Conservation (phyloP, 2,797 vertebrate species). For the Lagorchestes hirsutus region DNA sequence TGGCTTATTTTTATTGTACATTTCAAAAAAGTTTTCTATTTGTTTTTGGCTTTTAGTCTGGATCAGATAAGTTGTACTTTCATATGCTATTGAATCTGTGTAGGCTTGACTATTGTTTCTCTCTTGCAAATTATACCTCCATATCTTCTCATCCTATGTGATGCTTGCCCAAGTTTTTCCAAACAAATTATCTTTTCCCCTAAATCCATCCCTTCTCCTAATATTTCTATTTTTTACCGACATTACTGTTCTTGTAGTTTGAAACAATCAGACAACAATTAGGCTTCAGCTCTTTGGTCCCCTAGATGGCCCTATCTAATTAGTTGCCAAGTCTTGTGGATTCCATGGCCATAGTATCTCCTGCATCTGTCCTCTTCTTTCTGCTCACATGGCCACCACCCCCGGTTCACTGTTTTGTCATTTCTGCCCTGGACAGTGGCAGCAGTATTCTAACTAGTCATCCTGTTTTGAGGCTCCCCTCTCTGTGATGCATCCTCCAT, state of each 20-base stretch:
- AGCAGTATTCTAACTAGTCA: neutral
- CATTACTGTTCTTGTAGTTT: neutral
- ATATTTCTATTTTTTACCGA: neutral
- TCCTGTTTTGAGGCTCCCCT: neutral
- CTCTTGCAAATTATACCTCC: neutral
- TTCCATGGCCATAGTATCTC: neutral
- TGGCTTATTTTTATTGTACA: slow-evolving; percentile 59
- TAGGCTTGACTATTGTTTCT: neutral
- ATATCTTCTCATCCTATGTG: neutral
- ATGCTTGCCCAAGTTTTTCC: neutral
- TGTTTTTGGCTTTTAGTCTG: slow-evolving; percentile 66
- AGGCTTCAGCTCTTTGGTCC: neutral
- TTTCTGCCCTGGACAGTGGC: neutral
- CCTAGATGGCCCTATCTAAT: neutral
- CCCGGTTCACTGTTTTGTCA: neutral
- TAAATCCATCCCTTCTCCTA: neutral
- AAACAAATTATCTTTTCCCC: neutral
- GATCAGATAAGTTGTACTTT: slow-evolving; percentile 75
- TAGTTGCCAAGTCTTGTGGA: neutral
- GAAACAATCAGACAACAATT: neutral
- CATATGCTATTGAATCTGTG: neutral
- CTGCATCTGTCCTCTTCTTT: neutral
- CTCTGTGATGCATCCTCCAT: neutral
- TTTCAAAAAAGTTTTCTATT: slow-evolving; percentile 63
- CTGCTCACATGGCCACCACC: neutral